phyloP scores from a whole-genome alignment of 2,113 vertebrate species.

The Beaufortia kweichowensis region DNA sequence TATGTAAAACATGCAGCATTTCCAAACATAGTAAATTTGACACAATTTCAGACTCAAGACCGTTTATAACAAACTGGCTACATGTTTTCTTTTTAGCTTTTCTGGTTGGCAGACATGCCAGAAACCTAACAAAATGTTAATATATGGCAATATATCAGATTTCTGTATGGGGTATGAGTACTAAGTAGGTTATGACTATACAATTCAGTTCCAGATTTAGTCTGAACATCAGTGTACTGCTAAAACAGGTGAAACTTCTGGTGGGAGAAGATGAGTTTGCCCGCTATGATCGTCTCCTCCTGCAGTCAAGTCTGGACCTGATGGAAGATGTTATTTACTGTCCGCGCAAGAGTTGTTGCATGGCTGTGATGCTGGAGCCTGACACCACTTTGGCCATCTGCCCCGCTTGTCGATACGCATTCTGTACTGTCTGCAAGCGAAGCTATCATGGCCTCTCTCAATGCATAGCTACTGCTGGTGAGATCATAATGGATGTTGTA shows the following conservation, averaged over 20 bases:
- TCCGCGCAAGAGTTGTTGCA: slow-evolving; percentile 83
- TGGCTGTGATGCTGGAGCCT: slow-evolving; percentile 91
- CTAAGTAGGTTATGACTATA: background rate
- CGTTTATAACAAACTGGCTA: no score
- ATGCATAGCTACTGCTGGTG: slow-evolving; percentile 85
- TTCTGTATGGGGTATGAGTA: no score
- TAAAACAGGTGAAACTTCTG: slow-evolving; percentile 86
- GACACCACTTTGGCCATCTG: slow-evolving; percentile 91
- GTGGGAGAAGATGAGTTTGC: slow-evolving; percentile 90
- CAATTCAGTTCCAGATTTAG: background rate
- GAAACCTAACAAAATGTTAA: no score
- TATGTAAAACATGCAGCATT: no score
- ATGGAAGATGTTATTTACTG: slow-evolving; percentile 97
- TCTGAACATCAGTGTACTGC: background rate
- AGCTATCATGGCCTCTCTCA: slow-evolving; percentile 91
- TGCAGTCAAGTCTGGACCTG: slow-evolving; percentile 90
- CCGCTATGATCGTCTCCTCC: slow-evolving; percentile 91
- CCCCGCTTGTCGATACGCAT: slow-evolving; percentile 88
- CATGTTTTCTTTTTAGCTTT: no score
- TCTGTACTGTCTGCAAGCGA: slow-evolving; percentile 88
- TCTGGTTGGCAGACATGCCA: no score
- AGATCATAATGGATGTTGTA: background rate
- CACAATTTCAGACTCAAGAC: no score
- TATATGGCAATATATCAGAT: no score
- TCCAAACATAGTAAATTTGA: no score